Conservation (phyloP, 2,113 vertebrate genomes). For the Chelonoidis abingdonii region DNA sequence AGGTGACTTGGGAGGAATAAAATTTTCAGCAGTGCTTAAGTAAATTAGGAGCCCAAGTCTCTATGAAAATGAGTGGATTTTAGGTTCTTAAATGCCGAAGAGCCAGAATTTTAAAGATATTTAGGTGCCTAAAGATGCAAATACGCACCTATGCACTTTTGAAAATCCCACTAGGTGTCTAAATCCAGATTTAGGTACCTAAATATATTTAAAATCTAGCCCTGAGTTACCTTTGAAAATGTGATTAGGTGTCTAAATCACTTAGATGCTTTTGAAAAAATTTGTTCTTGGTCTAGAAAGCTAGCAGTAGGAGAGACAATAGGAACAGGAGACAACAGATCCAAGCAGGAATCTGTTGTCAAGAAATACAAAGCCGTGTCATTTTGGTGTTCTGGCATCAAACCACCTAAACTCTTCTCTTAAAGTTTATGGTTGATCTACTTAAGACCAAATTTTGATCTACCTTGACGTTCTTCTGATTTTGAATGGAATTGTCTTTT, state of each 20-base stretch:
- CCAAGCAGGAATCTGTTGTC: neutral
- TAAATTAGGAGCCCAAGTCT: constrained; percentile 45
- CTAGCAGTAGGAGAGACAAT: neutral
- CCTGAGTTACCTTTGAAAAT: neutral
- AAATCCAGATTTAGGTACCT: constrained; percentile 55
- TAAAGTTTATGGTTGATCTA: neutral
- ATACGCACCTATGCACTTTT: constrained; percentile 60
- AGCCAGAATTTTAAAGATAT: constrained; percentile 59
- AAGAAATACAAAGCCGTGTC: neutral
- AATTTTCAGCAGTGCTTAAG: constrained; percentile 51
- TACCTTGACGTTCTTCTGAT: neutral
- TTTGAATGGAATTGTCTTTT: neutral
- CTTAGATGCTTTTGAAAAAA: neutral
- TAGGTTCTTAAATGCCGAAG: constrained; percentile 62
- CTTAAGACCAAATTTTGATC: neutral
- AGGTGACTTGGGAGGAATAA: neutral
- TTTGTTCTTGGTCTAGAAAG: neutral
- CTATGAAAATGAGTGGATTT: constrained; percentile 41
- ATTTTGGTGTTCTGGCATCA: neutral
- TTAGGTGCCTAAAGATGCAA: constrained; percentile 51
- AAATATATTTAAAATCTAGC: constrained; percentile 59
- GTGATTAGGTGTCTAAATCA: neutral
- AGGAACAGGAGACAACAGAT: neutral
- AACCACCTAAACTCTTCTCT: neutral
- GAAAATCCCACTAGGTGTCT: constrained; percentile 45